phyloP scores from a whole-genome alignment of 2,113 vertebrate species.

The Ictalurus furcatus region DNA sequence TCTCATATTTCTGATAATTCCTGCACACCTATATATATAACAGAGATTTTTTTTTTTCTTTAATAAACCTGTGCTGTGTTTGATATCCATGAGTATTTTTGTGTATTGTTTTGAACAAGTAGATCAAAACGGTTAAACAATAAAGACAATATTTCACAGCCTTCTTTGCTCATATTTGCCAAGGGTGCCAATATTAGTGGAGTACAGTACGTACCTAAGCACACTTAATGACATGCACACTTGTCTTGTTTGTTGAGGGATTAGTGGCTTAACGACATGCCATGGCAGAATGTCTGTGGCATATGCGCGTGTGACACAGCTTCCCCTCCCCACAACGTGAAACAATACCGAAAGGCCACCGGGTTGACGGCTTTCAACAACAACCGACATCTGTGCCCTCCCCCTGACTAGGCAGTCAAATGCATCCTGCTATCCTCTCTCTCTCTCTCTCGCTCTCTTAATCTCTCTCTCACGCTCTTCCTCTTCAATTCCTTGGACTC shows the following conservation, averaged over 20 bases:
- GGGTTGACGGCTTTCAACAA: slow-evolving; percentile 63
- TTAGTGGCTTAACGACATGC: slow-evolving; percentile 51
- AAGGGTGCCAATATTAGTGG: too few relatives aligned
- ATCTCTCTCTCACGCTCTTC: neutral
- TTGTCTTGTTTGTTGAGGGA: slow-evolving; percentile 42
- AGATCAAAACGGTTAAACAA: too few relatives aligned
- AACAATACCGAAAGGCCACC: slow-evolving; percentile 64
- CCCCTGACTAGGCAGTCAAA: slow-evolving; percentile 62
- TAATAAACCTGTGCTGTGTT: too few relatives aligned
- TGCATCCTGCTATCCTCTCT: slow-evolving; percentile 52
- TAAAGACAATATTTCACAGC: too few relatives aligned
- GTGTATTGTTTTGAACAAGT: too few relatives aligned
- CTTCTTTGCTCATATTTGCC: too few relatives aligned
- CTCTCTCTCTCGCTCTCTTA: slow-evolving; percentile 11
- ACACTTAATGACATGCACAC: neutral
- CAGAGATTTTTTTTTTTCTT: too few relatives aligned
- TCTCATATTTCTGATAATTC: too few relatives aligned
- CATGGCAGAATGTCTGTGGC: slow-evolving; percentile 57
- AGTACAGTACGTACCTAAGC: too few relatives aligned
- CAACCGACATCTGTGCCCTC: slow-evolving; percentile 68
- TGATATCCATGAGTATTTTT: too few relatives aligned
- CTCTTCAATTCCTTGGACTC: slow-evolving; percentile 34
- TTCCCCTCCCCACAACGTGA: slow-evolving; percentile 46
- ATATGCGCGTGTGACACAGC: slow-evolving; percentile 62
- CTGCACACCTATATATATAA: too few relatives aligned